Conservation (phyloP, 2,113 vertebrate genomes). For the Ursus arctos region DNA sequence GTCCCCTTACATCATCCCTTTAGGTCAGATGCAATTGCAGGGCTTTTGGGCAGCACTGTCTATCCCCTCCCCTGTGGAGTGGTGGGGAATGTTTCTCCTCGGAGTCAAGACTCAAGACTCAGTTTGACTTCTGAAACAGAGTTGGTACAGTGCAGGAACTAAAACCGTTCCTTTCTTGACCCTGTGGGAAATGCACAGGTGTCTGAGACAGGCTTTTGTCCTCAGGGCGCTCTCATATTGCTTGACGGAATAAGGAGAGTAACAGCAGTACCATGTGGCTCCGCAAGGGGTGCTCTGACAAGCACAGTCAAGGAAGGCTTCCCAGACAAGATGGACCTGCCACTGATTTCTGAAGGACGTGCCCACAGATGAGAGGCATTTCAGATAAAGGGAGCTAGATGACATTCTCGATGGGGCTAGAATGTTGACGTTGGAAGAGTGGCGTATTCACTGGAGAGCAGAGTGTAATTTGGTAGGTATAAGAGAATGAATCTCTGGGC, state of each 20-base stretch:
- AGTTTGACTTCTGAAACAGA: neutral
- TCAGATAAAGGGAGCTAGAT: neutral
- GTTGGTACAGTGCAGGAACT: neutral
- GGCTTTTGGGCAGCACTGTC: neutral
- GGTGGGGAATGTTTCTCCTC: neutral
- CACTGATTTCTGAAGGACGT: neutral
- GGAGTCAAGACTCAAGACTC: neutral
- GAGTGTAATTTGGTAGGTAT: neutral
- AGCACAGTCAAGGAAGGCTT: neutral
- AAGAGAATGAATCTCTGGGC: neutral
- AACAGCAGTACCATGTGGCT: neutral
- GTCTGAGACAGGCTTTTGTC: neutral
- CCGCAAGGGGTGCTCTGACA: neutral
- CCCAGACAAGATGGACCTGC: neutral
- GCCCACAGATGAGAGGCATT: neutral
- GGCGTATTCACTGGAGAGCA: too few relatives aligned
- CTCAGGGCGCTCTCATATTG: neutral
- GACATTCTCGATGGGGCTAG: neutral
- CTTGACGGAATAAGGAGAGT: neutral
- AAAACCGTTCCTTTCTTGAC: neutral
- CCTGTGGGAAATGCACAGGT: neutral
- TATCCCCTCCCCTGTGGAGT: neutral
- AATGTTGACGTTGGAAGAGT: neutral
- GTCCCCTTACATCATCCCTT: neutral
- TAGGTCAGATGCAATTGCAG: neutral